Evolutionary conservation across 2,888 invertebrate species (phyloP), one percentile per base, ranked within the genome.

Genomic region (Lottia gigantea): DNA sequence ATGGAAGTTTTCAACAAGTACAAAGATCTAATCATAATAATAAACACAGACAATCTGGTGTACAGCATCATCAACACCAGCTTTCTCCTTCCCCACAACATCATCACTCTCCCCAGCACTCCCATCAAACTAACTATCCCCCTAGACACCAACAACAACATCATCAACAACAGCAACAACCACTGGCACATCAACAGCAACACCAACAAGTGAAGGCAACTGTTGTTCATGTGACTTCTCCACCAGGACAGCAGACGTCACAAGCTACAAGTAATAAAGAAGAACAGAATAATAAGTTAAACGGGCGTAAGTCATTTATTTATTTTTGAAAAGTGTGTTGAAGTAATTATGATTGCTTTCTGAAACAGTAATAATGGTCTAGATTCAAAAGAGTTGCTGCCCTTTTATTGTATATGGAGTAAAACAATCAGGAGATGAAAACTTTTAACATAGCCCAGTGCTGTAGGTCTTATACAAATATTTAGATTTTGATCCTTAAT

Each of bases 41-140:
- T 55, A 55, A 55, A 55, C 19, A 55, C 23, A 19, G 55, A 55
- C 55, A 55, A 23, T 23, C 55, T 55, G 40, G 40, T 40, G 55
- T 55, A 55, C 55, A 64, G 45, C 63, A 71, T 49, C 70, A 46
- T 19, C 72, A 70, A 40, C 70, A 62, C 55, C 72, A 66, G 14
- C 40, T 40, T 11, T 40, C 40, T 40, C 40, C 40, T 40, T 40
- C 40, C 67, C 55, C 55, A 55, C 23, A 67, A 31, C 66, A 16
- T 46, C 46, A 12, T 8, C 67, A n/a, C 26, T 46, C 40, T 16
- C 49, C 31, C 45, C 62, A 63, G 16, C 49, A 46, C 23, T 61
- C 49, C 15, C 68, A 64, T 23, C 68, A 46, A 63, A 26, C 62
- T 46, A 45, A 40, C 49, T 46, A 45, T 23, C 68, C 63, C 49